Evolutionary conservation across 2,113 vertebrate species (phyloP).

Genomic region (Pagrus major): DNA sequence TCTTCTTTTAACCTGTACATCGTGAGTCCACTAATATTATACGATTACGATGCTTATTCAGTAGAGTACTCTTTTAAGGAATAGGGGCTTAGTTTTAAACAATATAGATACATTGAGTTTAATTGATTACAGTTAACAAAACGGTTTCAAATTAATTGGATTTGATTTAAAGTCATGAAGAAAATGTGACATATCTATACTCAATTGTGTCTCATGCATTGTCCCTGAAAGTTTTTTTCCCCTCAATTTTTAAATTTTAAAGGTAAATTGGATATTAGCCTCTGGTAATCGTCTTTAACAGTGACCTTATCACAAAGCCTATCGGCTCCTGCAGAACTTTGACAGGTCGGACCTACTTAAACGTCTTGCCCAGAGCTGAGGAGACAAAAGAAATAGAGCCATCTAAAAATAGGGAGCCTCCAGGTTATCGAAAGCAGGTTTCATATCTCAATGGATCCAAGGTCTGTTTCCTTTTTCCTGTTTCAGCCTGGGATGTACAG

Average conservation of each 20-base stretch:
- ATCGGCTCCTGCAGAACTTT: constrained; percentile 21
- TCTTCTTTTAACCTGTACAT: neutral
- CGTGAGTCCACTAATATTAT: neutral
- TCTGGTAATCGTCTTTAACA: neutral
- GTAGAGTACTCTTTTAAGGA: neutral
- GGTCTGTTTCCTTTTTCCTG: constrained; percentile 7
- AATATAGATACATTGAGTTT: neutral
- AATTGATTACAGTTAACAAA: neutral
- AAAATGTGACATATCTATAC: neutral
- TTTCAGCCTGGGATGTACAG: constrained; percentile 28
- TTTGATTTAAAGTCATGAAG: neutral
- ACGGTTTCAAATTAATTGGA: neutral
- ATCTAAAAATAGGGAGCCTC: constrained; percentile 68
- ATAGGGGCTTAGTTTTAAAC: neutral
- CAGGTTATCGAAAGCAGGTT: constrained; percentile 55
- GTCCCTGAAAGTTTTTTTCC: neutral
- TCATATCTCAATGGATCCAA: constrained; percentile 63
- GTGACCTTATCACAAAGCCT: constrained; percentile 4
- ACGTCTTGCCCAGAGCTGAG: constrained; percentile 46
- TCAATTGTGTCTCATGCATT: neutral
- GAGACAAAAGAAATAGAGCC: constrained; percentile 42
- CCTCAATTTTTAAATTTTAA: neutral
- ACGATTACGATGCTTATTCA: neutral
- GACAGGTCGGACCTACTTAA: constrained; percentile 39
- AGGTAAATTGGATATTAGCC: neutral